Base-by-base conservation (phyloP, 23 tunicate genomes). In the Halocynthia roretzi region DNA sequence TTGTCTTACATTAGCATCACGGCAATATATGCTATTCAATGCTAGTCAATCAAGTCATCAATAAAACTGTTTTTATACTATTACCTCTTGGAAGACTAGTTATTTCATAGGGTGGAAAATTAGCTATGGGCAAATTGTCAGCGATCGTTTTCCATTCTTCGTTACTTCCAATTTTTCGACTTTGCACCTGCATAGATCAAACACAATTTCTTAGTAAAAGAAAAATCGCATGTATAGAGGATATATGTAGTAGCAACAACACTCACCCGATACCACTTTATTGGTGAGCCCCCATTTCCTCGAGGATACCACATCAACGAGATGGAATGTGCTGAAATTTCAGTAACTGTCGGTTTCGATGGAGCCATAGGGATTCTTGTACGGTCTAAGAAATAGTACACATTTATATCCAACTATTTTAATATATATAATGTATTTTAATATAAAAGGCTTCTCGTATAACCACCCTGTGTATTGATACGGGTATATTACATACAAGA, bases 301-400 rank as follows among this genome's bases (percentile, higher is more conserved):
- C 78, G 78, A n/a, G 62, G 50, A 21, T 54, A 54, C 78, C 78
- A 74, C 78, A 74, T 74, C 64, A 74, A 18, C 8, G 78, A 53
- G 8, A 74, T 64, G 54, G 55, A 21, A 20, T 56, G 78, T 7
- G 62, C 78, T 17, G 78, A 74, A 56, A 74, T 74, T 8, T 40
- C 62, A 20, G 17, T 74, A 8, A 74, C 78, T 20, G 31, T 19
- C 9, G 78, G 78, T 8, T 50, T 40, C 11, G 78, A 52, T 8
- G 78, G 78, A n/a, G 78, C 60, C 17, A 20, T 53, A 19, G 78
- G 78, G 10, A 54, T 31, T 31, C 44, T 31, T 31, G 44, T 31
- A 4, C 44, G 44, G 4, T 31, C 44, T 31, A 31, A 31, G 44
- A 31, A 31, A 31, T 31, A 31, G 4, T 1, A 31, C 44, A 31